Base-by-base conservation (phyloP, 2,113 vertebrate species). In the Oreochromis niloticus region DNA sequence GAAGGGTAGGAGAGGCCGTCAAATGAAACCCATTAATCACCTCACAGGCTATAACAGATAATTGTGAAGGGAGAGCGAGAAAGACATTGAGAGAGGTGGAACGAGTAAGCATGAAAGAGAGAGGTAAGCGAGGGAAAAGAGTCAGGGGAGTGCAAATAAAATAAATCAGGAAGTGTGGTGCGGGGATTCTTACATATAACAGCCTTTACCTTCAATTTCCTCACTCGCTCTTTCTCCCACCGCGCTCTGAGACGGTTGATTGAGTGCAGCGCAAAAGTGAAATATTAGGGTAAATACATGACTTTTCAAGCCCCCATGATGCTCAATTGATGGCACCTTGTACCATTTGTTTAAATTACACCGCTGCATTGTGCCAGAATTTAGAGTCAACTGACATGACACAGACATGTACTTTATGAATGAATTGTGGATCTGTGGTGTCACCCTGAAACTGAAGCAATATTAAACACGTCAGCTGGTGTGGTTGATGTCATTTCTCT, bases 21-120 rank as follows among this genome's bases (percentile, higher is more conserved):
- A 96, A 97, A 97, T 97, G 96, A 97, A 97, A 96, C 87, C 95
- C 97, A 97, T 97, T 97, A 96, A 97, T 97, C 97, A 97, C 96
- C 92, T 95, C 92, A 94, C 93, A 95, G 95, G 95, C 96, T 95
- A 95, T 94, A 94, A 95, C 94, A 96, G 96, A 96, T 97, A 95
- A 95, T 96, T 96, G 95, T 95, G 93, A 93, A 94, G 95, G 94
- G 95, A 96, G 93, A 96, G 90, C 34, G 83, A 94, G 93, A 88
- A 90, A 94, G 92, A 94, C 89, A 90, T 93, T 56, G 86, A 88
- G 92, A 93, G 90, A 90, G 85, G 88, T 87, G 88, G 87, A 89
- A 82, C 43, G 84, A 88, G 91, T 39, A 90, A 94, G 92, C 82
- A 16, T 86, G 81, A 89, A 75, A 82, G 86, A 78, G 85, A 90